Conservation (phyloP, 1,140 invertebrate genomes). For the Galendromus occidentalis region DNA sequence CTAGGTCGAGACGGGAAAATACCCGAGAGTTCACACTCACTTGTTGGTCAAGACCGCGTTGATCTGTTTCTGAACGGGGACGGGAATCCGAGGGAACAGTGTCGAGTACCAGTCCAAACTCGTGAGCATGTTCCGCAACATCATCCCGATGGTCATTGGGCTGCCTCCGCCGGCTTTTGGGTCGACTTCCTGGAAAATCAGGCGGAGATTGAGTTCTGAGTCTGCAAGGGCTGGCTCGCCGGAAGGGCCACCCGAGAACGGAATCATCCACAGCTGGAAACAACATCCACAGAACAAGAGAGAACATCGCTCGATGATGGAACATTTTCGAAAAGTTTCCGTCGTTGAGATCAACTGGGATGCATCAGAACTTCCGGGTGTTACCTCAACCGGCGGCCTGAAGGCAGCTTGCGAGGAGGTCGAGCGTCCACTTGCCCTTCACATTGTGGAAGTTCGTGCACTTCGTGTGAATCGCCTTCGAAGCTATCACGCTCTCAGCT, state of each 20-base stretch:
- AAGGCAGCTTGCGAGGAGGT: background rate
- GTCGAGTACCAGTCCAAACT: constrained; percentile 97
- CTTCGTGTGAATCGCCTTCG: too few relatives aligned
- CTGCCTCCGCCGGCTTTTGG: constrained; percentile 92
- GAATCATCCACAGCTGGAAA: background rate
- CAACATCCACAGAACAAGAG: background rate
- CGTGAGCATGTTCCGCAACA: constrained; percentile 75
- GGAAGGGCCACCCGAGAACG: background rate
- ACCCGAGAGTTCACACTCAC: background rate
- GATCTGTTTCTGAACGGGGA: constrained; percentile 72
- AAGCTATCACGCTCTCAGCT: too few relatives aligned
- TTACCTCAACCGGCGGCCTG: constrained; percentile 11
- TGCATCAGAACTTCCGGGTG: background rate
- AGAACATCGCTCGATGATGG: too few relatives aligned
- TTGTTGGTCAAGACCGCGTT: constrained; percentile 5
- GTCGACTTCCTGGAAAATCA: constrained; percentile 53
- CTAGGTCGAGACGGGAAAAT: background rate
- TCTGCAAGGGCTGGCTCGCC: background rate
- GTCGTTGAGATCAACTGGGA: constrained; percentile 6
- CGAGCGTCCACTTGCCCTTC: too few relatives aligned
- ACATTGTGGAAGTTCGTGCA: too few relatives aligned
- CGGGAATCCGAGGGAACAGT: constrained; percentile 94
- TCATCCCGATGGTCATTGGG: constrained; percentile 75
- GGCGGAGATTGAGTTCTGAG: background rate
- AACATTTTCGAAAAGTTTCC: background rate